Percentiles rank a stretch among this genome's conserved stretches.
Conservation (phyloP, 2,797 vertebrate species). For the Malacoctenus gilli region DNA sequence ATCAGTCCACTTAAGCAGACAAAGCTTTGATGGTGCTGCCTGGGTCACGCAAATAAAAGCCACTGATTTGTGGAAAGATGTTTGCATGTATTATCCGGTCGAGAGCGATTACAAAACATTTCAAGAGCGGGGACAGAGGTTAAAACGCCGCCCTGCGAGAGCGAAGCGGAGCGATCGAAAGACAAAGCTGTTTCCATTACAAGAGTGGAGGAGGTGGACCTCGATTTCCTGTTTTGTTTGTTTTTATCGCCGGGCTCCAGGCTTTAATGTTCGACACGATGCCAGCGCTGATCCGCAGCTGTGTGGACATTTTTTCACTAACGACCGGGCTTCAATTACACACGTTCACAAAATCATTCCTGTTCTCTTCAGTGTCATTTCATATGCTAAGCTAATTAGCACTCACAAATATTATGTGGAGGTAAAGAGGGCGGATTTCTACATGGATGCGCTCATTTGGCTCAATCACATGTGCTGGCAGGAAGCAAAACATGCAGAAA, state of each 20-base stretch:
- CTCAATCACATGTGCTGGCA: too few species aligned
- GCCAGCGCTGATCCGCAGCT: neutral
- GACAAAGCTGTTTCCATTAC: neutral
- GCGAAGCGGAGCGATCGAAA: constrained; percentile 2
- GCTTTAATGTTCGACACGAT: neutral
- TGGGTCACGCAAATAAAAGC: constrained; percentile 42
- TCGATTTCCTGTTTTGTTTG: neutral
- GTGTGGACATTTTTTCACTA: too few species aligned
- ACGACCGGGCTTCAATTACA: too few species aligned
- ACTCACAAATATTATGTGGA: too few species aligned
- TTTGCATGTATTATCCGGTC: constrained; percentile 21
- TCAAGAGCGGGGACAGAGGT: neutral
- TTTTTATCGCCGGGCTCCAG: neutral
- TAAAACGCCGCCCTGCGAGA: neutral
- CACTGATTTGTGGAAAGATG: constrained; percentile 26
- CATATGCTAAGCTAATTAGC: too few species aligned
- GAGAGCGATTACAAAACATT: constrained; percentile 10
- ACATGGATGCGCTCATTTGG: too few species aligned
- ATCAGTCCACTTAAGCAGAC: constrained; percentile 45
- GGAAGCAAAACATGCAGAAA: neutral
- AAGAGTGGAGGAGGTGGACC: neutral
- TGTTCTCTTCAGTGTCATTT: too few species aligned
- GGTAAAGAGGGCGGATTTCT: too few species aligned
- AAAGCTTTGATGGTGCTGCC: neutral
- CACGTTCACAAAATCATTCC: too few species aligned